Conservation (phyloP, 2,113 vertebrate genomes). For the Notothenia coriiceps region DNA sequence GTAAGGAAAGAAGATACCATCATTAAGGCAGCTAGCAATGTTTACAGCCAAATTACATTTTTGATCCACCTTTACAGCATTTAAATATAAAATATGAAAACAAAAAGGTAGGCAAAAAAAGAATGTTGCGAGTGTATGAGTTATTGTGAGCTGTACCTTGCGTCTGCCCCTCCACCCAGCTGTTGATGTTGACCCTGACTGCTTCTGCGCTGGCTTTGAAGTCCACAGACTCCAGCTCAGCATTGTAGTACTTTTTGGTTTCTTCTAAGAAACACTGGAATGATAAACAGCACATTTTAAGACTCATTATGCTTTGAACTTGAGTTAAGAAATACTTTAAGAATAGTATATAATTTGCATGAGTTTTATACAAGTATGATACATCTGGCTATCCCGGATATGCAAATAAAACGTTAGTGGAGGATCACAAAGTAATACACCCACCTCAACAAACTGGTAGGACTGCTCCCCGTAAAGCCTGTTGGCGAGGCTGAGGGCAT, state of each 20-base stretch:
- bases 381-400: no score
- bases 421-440: conserved; percentile 3
- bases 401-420: no score
- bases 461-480: conserved; percentile 89
- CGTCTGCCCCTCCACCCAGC: conserved; percentile 82
- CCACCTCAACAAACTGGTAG: conserved; percentile 86
- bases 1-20: no score
- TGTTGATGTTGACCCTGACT: conserved; percentile 76
- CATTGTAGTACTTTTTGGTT: conserved; percentile 65
- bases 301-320: not conserved
- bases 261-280: conserved; percentile 71
- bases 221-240: conserved; percentile 77
- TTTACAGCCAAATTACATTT: not conserved
- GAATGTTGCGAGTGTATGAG: not conserved
- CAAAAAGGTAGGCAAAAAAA: no score
- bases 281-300: conserved; percentile 1
- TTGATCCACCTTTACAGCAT: no score
- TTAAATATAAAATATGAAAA: no score
- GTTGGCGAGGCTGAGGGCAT: conserved; percentile 86
- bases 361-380: no score
- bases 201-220: conserved; percentile 53
- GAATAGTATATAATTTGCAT: no score
- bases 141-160: conserved; percentile 56
- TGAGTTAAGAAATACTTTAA: not conserved
- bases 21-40: no score